phyloP scores from a whole-genome alignment of 2,888 invertebrate genomes.

The Seira sanloemensis region DNA sequence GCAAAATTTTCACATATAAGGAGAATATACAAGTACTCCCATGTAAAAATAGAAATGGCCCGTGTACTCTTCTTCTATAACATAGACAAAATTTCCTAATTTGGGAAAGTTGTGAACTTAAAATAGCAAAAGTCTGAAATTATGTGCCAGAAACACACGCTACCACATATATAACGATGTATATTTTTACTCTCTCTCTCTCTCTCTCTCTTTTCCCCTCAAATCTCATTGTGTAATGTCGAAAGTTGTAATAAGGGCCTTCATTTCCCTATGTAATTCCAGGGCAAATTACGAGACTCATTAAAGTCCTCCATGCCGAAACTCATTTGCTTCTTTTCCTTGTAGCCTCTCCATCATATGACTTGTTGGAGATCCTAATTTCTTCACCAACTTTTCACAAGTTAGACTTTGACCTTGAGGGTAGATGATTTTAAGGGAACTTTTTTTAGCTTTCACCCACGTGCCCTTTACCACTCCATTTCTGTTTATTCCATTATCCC shows the following conservation, averaged over 20 bases:
- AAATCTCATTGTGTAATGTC: background rate
- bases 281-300: no score
- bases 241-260: no score
- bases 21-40: background rate
- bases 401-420: background rate
- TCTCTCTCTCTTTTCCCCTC: background rate
- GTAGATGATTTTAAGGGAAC: no score
- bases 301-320: no score
- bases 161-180: background rate
- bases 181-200: background rate
- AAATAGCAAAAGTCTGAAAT: background rate
- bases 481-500: background rate
- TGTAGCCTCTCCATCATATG: no score
- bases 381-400: no score
- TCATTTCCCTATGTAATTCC: no score
- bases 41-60: background rate
- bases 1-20: background rate
- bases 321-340: no score
- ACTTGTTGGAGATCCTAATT: no score
- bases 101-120: background rate
- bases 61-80: background rate
- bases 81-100: background rate
- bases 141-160: background rate
- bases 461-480: background rate
- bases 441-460: background rate